Percentiles rank a stretch among this genome's conserved stretches.
phyloP scores from a whole-genome alignment of 2,797 vertebrate species.

The Amphiprion clarkii region DNA sequence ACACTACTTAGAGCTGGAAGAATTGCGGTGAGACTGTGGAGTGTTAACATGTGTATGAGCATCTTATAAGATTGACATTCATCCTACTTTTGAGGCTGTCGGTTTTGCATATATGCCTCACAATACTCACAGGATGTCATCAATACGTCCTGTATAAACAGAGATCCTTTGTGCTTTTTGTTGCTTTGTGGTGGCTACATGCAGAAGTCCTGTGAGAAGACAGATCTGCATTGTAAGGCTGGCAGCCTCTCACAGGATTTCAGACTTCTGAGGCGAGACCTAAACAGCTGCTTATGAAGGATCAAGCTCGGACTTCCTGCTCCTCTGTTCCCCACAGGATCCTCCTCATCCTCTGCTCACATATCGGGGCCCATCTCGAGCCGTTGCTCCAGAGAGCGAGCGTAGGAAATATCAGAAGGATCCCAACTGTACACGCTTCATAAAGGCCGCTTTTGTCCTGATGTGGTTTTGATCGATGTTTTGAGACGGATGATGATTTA shows the following conservation, averaged over 20 bases:
- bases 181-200: conserved; percentile 55
- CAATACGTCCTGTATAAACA: conserved; percentile 60
- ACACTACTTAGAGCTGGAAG: conserved; percentile 18
- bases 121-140: conserved; percentile 59
- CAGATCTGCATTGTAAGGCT: conserved; percentile 58
- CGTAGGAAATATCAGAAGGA: conserved; percentile 62
- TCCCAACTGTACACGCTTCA: conserved; percentile 58
- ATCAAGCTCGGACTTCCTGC: conserved; percentile 79
- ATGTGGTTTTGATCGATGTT: conserved; percentile 72
- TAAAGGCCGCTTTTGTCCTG: conserved; percentile 68
- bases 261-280: conserved; percentile 71
- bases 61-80: conserved; percentile 34
- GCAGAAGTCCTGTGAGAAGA: conserved; percentile 46
- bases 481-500: conserved; percentile 73
- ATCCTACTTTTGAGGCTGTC: conserved; percentile 7
- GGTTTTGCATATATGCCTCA: conserved; percentile 29
- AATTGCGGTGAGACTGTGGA: background rate
- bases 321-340: conserved; percentile 54
- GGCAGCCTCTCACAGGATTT: conserved; percentile 67
- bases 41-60: background rate
- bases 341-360: conserved; percentile 52
- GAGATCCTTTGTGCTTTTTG: conserved; percentile 61
- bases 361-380: conserved; percentile 58
- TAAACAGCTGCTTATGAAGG: conserved; percentile 74
- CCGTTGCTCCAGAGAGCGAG: conserved; percentile 35